Conservation (phyloP, 2,888 invertebrate genomes). For the Amitus sp. region DNA sequence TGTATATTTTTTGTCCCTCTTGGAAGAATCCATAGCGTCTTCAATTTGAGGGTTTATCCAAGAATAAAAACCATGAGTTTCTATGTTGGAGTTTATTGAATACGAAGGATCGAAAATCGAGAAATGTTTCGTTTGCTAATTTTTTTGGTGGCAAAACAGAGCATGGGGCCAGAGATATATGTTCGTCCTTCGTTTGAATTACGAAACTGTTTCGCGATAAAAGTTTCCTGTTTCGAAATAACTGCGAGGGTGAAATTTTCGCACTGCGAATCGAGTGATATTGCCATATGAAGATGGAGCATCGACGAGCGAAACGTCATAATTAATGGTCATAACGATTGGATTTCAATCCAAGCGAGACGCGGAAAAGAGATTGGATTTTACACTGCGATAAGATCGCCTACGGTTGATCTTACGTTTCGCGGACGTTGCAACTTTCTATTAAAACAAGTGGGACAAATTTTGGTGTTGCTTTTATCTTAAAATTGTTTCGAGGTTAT, state of each 20-base stretch:
- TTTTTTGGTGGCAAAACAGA: too few relatives aligned
- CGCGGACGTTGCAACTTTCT: constrained; percentile 30
- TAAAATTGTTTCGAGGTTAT: too few relatives aligned
- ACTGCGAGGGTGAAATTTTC: constrained; percentile 9
- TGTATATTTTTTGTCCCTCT: too few relatives aligned
- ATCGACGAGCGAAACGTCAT: constrained; percentile 30
- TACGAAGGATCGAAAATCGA: too few relatives aligned
- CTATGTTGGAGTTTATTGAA: background rate
- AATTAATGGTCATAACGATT: constrained; percentile 41
- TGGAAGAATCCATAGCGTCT: too few relatives aligned
- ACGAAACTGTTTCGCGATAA: background rate
- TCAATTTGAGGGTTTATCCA: too few relatives aligned
- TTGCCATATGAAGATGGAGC: constrained; percentile 33
- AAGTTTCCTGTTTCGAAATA: constrained; percentile 20
- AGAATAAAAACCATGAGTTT: background rate
- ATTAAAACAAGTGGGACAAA: too few relatives aligned
- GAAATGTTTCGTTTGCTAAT: too few relatives aligned
- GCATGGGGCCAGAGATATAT: too few relatives aligned
- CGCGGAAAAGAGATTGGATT: constrained; percentile 43
- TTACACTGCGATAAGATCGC: constrained; percentile 41
- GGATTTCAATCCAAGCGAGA: constrained; percentile 37
- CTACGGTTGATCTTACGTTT: constrained; percentile 35
- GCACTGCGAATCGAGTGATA: constrained; percentile 32
- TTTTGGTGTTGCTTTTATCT: too few relatives aligned
- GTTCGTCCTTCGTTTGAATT: constrained; percentile 7